A percentile compares a stretch with the other conserved stretches of the same genome.
phyloP scores from a whole-genome alignment of 2,888 invertebrate species.

The Mimachlamys varia region DNA sequence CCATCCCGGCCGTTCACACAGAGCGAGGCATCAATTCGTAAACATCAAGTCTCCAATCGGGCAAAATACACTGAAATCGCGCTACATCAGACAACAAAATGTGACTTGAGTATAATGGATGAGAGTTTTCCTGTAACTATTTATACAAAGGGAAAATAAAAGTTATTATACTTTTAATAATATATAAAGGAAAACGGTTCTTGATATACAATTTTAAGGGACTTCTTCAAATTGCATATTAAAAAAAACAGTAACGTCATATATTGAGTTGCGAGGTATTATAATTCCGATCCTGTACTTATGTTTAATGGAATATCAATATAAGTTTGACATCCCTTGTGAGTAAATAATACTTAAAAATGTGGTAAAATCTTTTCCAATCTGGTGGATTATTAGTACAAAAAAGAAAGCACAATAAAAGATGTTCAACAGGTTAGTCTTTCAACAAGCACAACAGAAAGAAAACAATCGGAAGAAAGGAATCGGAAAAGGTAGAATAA shows the following conservation, averaged over 20 bases:
- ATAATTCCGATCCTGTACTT: background rate
- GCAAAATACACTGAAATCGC: background rate
- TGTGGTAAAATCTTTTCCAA: background rate
- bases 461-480: too few species aligned
- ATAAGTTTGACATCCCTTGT: background rate
- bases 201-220: background rate
- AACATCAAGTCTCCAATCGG: background rate
- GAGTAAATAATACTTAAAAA: background rate
- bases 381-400: background rate
- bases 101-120: background rate
- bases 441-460: too few species aligned
- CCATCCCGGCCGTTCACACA: background rate
- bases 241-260: background rate
- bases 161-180: background rate
- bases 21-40: background rate
- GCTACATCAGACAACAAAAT: constrained; percentile 15
- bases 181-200: background rate
- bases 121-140: background rate
- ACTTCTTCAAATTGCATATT: background rate
- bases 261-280: background rate
- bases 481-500: too few species aligned
- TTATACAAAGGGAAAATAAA: background rate
- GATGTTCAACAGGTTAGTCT: too few species aligned
- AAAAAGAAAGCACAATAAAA: background rate
- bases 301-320: too few species aligned